These are phyloP conservation scores for Apodemia hepburni DNA, from an alignment of 2,888 invertebrate genomes.

Conservation along the genomic window DNA sequence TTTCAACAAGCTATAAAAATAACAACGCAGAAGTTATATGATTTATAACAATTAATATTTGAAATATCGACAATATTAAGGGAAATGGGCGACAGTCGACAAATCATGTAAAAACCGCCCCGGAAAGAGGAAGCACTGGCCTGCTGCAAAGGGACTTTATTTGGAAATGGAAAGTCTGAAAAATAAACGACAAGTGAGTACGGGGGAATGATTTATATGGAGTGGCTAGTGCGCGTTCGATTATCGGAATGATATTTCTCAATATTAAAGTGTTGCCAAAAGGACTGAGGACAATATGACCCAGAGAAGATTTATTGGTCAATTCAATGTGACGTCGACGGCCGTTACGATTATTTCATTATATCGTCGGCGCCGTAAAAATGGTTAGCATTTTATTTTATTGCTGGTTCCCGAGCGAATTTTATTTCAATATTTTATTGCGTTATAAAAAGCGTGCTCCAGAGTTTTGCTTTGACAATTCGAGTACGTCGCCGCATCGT, in stretches of 20 bases:
- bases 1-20: constrained; percentile 58
- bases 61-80: constrained; percentile 79
- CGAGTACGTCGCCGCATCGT: constrained; percentile 43
- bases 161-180: constrained; percentile 80
- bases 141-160: constrained; percentile 76
- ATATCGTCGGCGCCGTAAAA: constrained; percentile 78
- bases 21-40: constrained; percentile 62
- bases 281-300: constrained; percentile 78
- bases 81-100: constrained; percentile 76
- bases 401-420: constrained; percentile 61
- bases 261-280: constrained; percentile 79
- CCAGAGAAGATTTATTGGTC: constrained; percentile 76
- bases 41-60: constrained; percentile 80
- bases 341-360: constrained; percentile 79
- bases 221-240: constrained; percentile 70
- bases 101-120: constrained; percentile 78
- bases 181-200: constrained; percentile 71
- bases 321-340: constrained; percentile 72
- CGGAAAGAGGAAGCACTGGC: constrained; percentile 77
- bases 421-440: constrained; percentile 78
- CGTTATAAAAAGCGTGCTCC: constrained; percentile 53
- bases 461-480: constrained; percentile 47
- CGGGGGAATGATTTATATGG: constrained; percentile 72
- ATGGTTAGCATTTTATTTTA: constrained; percentile 77
- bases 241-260: constrained; percentile 78